Evolutionary conservation across 1,140 invertebrate genomes (phyloP), one percentile per base, ranked within the genome.

Genomic region (Ephestia elutella): DNA sequence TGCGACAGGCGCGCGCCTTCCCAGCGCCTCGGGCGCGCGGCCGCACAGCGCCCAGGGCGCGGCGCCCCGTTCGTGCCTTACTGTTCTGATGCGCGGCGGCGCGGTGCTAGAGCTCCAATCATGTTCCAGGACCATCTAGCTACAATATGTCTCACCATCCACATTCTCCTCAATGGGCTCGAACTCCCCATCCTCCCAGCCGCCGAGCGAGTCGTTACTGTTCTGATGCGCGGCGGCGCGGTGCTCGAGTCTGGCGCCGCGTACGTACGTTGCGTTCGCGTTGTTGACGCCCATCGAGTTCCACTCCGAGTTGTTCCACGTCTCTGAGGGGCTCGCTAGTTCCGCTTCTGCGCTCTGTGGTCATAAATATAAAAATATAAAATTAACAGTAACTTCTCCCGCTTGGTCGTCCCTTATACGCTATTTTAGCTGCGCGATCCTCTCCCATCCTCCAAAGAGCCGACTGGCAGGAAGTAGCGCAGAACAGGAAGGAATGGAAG

Each of bases 151-250:
- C 62, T 62, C 54, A 86, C 85, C 85, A 25, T 86, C 79, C 1
- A 58, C 79, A 54, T 83, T 89, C 70, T 94, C 93, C 72, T 95
- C 94, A 7, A 95, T 86, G 8, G 94, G 92, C 73, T 95, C 94
- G 81, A 94, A 95, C 80, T 96, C 95, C 2, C 92, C 91, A 69
- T 96, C 94, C 55, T 94, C 94, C 93, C 94, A 96, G 49, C 92
- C 91, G 62, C 82, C 89, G 59, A 91, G 90, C 17, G 86, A 87
- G 64, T 89, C 89, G 62, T 90, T 85, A 63, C 81, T 91, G 79
- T 92, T 92, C 80, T 90, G 87, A 68, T 89, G 87, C 44, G 87
- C 76, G 57, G 85, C 74, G 62, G 78, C 62, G 55, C 76, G 75
- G 65, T 87, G 81, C 17, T 76, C 77, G 56, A 82, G 54, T 59